Percentiles rank a stretch among this genome's conserved stretches.
Conservation (phyloP, 2,888 invertebrate genomes). For the Melangyna quadrimaculata region DNA sequence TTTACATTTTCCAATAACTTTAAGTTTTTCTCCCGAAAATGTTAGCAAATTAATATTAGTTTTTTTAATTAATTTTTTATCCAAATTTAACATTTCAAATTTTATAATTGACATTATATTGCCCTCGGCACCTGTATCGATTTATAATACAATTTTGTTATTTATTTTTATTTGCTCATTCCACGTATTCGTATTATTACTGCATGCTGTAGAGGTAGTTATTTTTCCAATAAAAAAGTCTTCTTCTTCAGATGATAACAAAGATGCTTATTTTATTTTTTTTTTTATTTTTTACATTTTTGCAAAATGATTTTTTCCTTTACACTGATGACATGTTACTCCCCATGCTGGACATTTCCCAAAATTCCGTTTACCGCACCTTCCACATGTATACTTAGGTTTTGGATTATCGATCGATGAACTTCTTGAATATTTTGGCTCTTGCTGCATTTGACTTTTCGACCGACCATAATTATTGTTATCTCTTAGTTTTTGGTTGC, state of each 20-base stretch:
- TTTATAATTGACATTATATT: background rate
- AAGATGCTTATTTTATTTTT: background rate
- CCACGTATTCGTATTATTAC: background rate
- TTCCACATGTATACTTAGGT: constrained; percentile 2
- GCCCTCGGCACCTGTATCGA: constrained; percentile 6
- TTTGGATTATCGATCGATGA: too few relatives aligned
- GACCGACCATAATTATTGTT: background rate
- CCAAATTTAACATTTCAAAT: constrained; percentile 4
- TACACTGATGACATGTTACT: background rate
- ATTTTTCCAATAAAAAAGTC: background rate
- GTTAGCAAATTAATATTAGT: background rate
- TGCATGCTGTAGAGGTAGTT: background rate
- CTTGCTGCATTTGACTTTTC: background rate
- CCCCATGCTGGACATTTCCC: too few relatives aligned
- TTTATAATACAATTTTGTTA: background rate
- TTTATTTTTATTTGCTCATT: too few relatives aligned
- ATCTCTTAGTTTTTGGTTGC: background rate
- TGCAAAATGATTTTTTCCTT: background rate
- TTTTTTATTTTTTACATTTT: background rate
- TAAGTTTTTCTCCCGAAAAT: constrained; percentile 2
- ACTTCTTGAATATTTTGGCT: too few relatives aligned
- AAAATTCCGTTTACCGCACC: background rate
- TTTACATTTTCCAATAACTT: too few relatives aligned
- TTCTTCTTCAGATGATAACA: background rate
- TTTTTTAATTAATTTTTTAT: background rate